Evolutionary conservation across 1,140 invertebrate species (phyloP), one percentile per base, ranked within the genome.

Genomic region (Odontomachus brunneus): DNA sequence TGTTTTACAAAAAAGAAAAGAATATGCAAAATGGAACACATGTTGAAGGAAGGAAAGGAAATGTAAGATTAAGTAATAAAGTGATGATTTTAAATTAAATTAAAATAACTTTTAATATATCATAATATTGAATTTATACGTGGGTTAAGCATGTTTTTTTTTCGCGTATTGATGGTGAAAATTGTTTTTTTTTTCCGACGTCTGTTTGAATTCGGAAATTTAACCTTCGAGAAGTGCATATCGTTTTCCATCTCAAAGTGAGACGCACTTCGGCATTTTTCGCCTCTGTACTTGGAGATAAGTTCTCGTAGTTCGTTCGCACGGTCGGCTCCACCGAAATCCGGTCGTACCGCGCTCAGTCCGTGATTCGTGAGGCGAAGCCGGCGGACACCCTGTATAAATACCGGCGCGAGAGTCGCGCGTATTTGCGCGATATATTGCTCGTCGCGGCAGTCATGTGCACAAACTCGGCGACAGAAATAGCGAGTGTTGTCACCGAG

Each of bases 401-500:
- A 65, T 71, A 62, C 15, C 55, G 67, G 38, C 78, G 53, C 22
- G 44, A 73, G 76, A 53, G 76, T 59, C 69, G 69, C 19, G 78
- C 44, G 55, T 62, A 60, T 78, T 78, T 66, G 60, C 81, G 66
- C 81, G 81, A 62, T 84, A 67, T 81, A 53, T 81, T 67, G 74
- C 48, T 65, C 62, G 57, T 53, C 33, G 49, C 66, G 65, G 60
- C 82, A 80, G 49, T 74, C 83, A 62, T 85, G 38, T 60, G 73
- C 44, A 55, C 66, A 73, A 83, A 82, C 63, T 49, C 63, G 85
- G 33, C 67, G 72, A 86, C 82, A 82, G 86, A 85, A 88, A 88
- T 88, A 85, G 86, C 84, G 65, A 33, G 60, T 72, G 83, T 85
- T 81, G 87, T 88, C 87, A 88, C 60, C 76, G 86, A 83, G 84